Percentiles rank a stretch among this genome's conserved stretches.
Conservation (phyloP, 2,888 invertebrate species). For the Quadroppia sp. region DNA sequence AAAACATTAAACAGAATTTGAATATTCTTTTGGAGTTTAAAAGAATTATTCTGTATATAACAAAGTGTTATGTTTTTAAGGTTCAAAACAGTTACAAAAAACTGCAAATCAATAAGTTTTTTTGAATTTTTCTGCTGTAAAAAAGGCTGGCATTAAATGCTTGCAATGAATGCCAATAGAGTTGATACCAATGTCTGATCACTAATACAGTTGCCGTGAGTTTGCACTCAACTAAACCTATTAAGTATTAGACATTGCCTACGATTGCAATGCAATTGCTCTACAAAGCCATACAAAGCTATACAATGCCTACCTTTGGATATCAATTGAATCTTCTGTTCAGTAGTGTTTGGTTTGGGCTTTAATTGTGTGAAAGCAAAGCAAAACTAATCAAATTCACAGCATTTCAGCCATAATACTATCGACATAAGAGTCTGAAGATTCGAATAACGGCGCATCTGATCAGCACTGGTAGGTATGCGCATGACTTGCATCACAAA, state of each 20-base stretch:
- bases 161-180: not conserved
- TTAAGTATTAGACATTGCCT: not conserved
- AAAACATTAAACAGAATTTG: no score
- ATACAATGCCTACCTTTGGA: constrained; percentile 27
- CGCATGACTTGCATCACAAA: not conserved
- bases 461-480: not conserved
- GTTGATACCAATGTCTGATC: not conserved
- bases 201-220: not conserved
- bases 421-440: not conserved
- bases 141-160: constrained; percentile 22
- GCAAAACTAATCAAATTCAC: constrained; percentile 22
- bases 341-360: not conserved
- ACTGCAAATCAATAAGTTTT: constrained; percentile 18
- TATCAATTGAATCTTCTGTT: constrained; percentile 29
- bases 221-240: not conserved
- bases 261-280: not conserved
- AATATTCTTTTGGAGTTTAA: no score
- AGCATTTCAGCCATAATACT: constrained; percentile 30
- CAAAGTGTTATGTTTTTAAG: not conserved
- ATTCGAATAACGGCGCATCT: constrained; percentile 34
- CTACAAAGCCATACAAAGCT: not conserved
- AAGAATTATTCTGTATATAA: no score
- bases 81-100: constrained; percentile 11
- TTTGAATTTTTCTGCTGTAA: not conserved
- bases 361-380: constrained; percentile 27